These are phyloP conservation scores for Oscheius sp. DNA, from an alignment of 1,140 invertebrate genomes.

Conservation along the genomic window DNA sequence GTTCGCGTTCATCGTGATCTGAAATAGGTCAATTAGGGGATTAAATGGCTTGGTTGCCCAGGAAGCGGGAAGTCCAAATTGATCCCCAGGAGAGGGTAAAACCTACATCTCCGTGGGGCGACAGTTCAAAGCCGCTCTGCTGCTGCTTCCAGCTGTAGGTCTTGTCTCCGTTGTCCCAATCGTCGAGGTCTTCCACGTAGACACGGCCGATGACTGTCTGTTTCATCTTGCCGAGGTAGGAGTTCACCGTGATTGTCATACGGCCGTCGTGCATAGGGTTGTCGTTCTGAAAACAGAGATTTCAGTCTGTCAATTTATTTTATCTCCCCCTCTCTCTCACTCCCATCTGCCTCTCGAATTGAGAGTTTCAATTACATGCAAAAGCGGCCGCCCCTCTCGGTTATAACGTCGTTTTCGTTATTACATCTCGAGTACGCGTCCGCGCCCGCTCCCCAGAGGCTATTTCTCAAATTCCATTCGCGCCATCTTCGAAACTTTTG, in stretches of 20 bases:
- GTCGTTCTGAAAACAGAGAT: conserved; percentile 55
- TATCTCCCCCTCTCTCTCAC: too few species aligned
- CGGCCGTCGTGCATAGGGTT: conserved; percentile 57
- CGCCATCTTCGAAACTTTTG: not conserved
- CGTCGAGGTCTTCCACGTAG: conserved; percentile 55
- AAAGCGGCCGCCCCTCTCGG: not conserved
- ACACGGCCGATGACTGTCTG: conserved; percentile 54
- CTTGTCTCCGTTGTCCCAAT: conserved; percentile 59
- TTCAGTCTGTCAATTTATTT: too few species aligned
- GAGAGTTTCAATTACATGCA: not conserved
- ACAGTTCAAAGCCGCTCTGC: conserved; percentile 36
- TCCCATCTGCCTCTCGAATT: too few species aligned
- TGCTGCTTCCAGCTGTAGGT: conserved; percentile 42
- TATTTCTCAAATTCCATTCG: not conserved
- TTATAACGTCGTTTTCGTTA: not conserved
- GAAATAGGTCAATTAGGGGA: not conserved
- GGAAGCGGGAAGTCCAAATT: too few species aligned
- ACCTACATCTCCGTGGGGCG: conserved; percentile 30
- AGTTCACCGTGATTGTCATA: conserved; percentile 54
- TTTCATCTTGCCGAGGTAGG: conserved; percentile 54
- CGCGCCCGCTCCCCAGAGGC: not conserved
- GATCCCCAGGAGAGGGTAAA: too few species aligned
- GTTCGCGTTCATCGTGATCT: conserved; percentile 53
- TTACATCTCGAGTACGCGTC: not conserved
- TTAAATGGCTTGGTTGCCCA: not conserved